Percentiles rank a stretch among this genome's conserved stretches.
Conservation (phyloP, 2,888 invertebrate species). For the Drosophila macrospina region DNA sequence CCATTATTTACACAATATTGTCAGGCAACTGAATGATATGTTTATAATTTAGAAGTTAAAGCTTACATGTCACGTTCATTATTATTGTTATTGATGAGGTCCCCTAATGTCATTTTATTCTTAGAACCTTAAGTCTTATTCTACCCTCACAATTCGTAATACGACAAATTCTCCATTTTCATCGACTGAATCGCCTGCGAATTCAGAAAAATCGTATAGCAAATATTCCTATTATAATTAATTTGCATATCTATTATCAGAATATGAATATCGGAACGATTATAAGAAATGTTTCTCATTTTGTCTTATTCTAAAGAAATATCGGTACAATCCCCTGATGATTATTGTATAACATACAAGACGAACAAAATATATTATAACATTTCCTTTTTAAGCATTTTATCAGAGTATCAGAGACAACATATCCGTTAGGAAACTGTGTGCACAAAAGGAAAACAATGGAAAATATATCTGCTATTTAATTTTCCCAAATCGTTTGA, state of each 20-base stretch:
- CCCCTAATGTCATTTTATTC: not conserved
- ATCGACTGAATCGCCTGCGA: not conserved
- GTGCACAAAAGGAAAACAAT: conserved; percentile 12
- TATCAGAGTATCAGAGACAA: conserved; percentile 11
- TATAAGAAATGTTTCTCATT: not conserved
- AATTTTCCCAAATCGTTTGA: conserved; percentile 6
- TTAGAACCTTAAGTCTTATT: conserved; percentile 2
- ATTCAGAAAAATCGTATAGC: not conserved
- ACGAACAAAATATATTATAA: not conserved
- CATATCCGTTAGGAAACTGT: conserved; percentile 3
- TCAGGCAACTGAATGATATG: conserved; percentile 7
- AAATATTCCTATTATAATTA: not conserved
- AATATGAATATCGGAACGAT: not conserved
- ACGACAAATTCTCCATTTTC: no score
- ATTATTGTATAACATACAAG: not conserved
- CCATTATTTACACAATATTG: conserved; percentile 15
- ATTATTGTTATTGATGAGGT: conserved; percentile 1
- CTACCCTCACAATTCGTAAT: not conserved
- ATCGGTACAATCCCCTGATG: not conserved
- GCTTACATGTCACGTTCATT: conserved; percentile 15
- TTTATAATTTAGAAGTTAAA: not conserved
- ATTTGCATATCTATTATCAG: not conserved
- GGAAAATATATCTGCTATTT: conserved; percentile 10
- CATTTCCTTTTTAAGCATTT: not conserved
- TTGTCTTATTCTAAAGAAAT: not conserved